Evolutionary conservation across 64 coral and sea anemone genomes (phyloP), one percentile per base, ranked within the genome.

Genomic region (Montipora foliosa): DNA sequence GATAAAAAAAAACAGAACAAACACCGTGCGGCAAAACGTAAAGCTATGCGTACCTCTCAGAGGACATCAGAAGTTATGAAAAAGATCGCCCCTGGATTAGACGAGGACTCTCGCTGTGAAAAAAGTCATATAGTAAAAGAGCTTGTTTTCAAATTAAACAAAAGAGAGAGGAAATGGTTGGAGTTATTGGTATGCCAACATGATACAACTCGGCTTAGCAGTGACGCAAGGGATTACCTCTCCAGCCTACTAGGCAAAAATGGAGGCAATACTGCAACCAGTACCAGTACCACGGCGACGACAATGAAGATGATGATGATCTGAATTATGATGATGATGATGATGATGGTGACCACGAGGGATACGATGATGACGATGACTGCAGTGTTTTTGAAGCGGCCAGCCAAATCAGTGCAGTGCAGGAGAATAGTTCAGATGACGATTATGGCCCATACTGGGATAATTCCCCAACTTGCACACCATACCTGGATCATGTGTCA

Each of bases 41-140:
- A 84, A 25, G 81, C 55, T 64, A 22, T 84, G 3, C 55, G 17
- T 45, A 84, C 81, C 53, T 64, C 58, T 64, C 81, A 84, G 81
- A 60, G 51, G 67, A 84, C 50, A 10, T 45, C 81, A 67, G 81
- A 64, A 19, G 81, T 67, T 68, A 7, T 84, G 51, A 6, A 84
- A 84, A 84, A 67, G 24, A 84, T 84, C 81, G 60, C 81, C 58
- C 48, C 70, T 57, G 44, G 86, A 22, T 76, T 88, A 88, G 86
- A n/a, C 20, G 70, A 88, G 45, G 86, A 21, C 47, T 50, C 71
- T 88, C 47, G 45, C 55, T 88, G 86, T 76, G 13, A 88, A 88
- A 88, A 57, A 76, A 44, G 13, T 77, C 49, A 77, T 50, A 89
- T 89, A 89, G 10, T 67, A 44, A 24, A 76, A 76, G 71, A 89